phyloP scores from a whole-genome alignment of 2,113 vertebrate species.

The Pelobates fuscus region DNA sequence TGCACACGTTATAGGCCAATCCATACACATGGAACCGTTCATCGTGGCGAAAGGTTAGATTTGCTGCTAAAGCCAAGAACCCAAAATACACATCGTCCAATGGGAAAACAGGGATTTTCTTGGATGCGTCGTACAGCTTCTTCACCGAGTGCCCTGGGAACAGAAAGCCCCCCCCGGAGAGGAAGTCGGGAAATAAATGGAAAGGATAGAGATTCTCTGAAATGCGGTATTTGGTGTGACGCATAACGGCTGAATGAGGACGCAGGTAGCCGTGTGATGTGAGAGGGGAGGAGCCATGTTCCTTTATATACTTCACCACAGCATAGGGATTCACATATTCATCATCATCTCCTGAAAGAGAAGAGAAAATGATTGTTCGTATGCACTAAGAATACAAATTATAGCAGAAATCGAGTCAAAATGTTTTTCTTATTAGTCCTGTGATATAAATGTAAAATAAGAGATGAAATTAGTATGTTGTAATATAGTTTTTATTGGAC shows the following conservation, averaged over 20 bases:
- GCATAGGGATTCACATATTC: background rate
- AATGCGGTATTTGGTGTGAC: background rate
- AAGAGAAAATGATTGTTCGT: background rate
- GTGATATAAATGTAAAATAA: too few species aligned
- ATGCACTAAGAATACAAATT: too few species aligned
- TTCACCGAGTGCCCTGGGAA: background rate
- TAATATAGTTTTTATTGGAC: too few species aligned
- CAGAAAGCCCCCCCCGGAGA: constrained; percentile 39
- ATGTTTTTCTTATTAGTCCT: too few species aligned
- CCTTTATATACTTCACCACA: background rate
- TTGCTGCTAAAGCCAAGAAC: constrained; percentile 52
- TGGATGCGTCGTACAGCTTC: background rate
- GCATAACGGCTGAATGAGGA: background rate
- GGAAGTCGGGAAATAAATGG: constrained; percentile 6
- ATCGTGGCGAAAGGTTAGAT: constrained; percentile 46
- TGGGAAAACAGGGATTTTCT: constrained; percentile 34
- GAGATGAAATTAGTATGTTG: too few species aligned
- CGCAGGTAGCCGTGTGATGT: constrained; percentile 30
- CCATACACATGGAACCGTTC: background rate
- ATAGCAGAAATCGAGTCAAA: too few species aligned
- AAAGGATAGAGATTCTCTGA: background rate
- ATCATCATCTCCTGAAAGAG: constrained; percentile 15
- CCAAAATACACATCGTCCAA: constrained; percentile 26
- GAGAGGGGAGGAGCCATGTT: background rate
- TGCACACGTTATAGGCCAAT: background rate